phyloP scores from a whole-genome alignment of 2,888 invertebrate genomes.

The Apodemia mormo region DNA sequence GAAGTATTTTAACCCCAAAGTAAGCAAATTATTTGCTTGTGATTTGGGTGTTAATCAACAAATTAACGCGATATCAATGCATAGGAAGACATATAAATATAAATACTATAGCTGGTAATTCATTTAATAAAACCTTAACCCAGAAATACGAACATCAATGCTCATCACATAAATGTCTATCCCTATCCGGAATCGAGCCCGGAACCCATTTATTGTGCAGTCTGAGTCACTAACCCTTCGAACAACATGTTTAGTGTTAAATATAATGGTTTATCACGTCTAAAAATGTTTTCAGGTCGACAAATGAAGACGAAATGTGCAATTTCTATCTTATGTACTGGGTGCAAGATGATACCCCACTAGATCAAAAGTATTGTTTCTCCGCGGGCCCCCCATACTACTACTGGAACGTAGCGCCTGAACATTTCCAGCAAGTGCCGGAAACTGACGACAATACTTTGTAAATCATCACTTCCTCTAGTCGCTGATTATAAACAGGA shows the following conservation, averaged over 20 bases:
- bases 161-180: too few relatives aligned
- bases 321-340: conserved; percentile 98
- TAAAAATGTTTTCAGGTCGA: conserved; percentile 80
- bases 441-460: conserved; percentile 83
- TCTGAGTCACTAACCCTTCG: too few relatives aligned
- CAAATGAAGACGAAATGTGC: conserved; percentile 96
- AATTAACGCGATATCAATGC: too few relatives aligned
- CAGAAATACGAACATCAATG: too few relatives aligned
- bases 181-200: too few relatives aligned
- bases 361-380: conserved; percentile 91
- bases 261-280: not conserved
- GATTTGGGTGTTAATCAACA: too few relatives aligned
- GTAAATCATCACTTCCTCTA: conserved; percentile 38
- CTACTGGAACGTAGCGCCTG: conserved; percentile 87
- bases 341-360: conserved; percentile 87
- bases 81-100: too few relatives aligned
- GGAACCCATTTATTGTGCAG: too few relatives aligned
- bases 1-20: too few relatives aligned
- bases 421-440: conserved; percentile 88
- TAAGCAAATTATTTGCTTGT: too few relatives aligned
- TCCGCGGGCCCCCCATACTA: conserved; percentile 91
- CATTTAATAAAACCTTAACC: too few relatives aligned
- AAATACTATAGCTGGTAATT: too few relatives aligned
- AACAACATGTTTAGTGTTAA: not conserved
- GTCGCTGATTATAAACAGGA: not conserved